Evolutionary conservation across 30 jellyfish, hydroid and myxozoan species (phyloP).

Genomic region (Hydractinia symbiolongicarpus): DNA sequence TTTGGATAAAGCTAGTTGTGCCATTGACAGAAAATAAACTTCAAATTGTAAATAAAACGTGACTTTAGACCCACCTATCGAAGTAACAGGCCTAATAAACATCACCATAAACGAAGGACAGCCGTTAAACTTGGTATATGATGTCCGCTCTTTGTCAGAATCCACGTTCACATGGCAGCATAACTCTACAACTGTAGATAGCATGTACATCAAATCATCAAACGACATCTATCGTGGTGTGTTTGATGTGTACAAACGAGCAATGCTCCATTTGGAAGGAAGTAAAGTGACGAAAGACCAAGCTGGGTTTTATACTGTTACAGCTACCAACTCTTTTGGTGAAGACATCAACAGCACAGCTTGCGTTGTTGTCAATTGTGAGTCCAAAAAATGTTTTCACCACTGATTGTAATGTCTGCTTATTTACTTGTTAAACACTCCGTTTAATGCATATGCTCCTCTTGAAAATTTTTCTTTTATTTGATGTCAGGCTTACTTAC

Average conservation of each 20-base stretch:
- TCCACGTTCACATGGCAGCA: neutral
- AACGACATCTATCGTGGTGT: neutral
- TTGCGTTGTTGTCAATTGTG: constrained; percentile 3
- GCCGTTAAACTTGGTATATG: constrained; percentile 4
- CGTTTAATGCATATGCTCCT: no score
- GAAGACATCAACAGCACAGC: neutral
- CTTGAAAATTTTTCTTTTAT: no score
- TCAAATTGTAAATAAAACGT: neutral
- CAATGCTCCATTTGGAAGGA: neutral
- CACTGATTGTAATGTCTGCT: neutral
- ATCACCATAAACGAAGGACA: constrained; percentile 19
- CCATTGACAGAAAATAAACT: no score
- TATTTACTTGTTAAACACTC: no score
- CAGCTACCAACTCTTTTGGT: constrained; percentile 11
- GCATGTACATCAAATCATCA: neutral
- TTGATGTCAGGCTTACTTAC: no score
- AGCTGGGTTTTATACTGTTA: constrained; percentile 8
- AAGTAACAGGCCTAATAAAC: neutral
- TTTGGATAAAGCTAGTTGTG: neutral
- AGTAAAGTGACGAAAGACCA: neutral
- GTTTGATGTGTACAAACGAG: neutral
- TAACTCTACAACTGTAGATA: neutral
- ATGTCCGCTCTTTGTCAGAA: neutral
- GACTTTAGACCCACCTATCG: constrained; percentile 10
- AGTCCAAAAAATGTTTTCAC: neutral